phyloP scores from a whole-genome alignment of 2,113 vertebrate species.

The Ceratotherium simum region DNA sequence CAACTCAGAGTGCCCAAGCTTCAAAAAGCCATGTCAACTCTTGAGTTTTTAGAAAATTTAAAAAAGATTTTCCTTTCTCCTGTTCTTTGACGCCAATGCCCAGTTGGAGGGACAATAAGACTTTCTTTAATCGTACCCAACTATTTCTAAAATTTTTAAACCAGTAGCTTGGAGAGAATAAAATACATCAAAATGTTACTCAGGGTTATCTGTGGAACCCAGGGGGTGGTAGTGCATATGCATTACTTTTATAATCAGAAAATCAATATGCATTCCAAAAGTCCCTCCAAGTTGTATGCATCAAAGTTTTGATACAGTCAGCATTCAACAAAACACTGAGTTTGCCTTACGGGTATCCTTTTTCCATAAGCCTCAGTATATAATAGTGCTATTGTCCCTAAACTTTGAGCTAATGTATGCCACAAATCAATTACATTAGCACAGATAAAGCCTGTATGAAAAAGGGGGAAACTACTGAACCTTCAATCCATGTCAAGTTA shows the following conservation, averaged over 20 bases:
- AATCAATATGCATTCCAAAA: background rate
- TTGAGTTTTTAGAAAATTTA: background rate
- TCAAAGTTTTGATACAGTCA: background rate
- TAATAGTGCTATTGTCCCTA: background rate
- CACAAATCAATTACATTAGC: background rate
- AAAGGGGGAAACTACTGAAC: background rate
- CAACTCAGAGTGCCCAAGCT: background rate
- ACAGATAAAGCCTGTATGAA: background rate
- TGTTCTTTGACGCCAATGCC: background rate
- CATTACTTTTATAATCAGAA: conserved; percentile 16
- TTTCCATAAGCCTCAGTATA: background rate
- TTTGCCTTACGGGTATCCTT: background rate
- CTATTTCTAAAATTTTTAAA: background rate
- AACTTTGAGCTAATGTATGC: background rate
- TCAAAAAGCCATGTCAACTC: background rate
- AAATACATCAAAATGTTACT: background rate
- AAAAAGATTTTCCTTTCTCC: background rate
- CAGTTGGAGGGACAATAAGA: background rate
- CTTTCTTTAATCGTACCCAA: background rate
- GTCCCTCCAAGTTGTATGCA: background rate
- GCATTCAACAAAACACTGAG: background rate
- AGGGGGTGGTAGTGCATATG: no score
- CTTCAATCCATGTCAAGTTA: background rate
- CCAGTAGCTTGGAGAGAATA: conserved; percentile 12
- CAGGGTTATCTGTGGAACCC: background rate